Base-by-base conservation (phyloP, 1,140 invertebrate genomes). In the Ridgeia piscesae region DNA sequence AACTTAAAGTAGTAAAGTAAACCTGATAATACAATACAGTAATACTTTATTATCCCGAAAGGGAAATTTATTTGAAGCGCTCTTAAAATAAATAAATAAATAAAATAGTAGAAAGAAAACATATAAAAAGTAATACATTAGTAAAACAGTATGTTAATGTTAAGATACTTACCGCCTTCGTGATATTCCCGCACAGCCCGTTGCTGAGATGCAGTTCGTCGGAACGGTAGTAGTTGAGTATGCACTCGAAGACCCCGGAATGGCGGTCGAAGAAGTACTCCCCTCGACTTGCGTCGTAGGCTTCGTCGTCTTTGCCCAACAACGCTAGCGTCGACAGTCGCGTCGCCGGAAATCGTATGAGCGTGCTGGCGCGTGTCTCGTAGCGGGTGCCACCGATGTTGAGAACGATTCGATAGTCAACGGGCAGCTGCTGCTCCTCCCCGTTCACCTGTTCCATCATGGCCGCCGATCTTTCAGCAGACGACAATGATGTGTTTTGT, bases 161-260 rank as follows among this genome's bases (percentile, higher is more conserved):
- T 31, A 77, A 21, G 58, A 77, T 33, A 90, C 1, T 90, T 42
- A 90, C 96, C 35, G 96, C 94, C 92, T 95, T 96, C 33, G 96
- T 96, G 34, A 96, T 95, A 21, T 96, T 95, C 14, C 95, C 95
- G 92, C 96, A 96, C 34, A 96, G 94, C 93, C 96, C 95, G 77
- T 95, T 93, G 1, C 96, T 96, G 88, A 96, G 96, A 93, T 96
- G 96, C 21, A 96, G 94, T 92, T 96, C 96, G 35, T 96, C 96
- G 33, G 92, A 92, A 31, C 91, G 91, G 31, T 92, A 92, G 58
- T 91, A 92, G 35, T 92, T 91, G 34, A 92, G 90, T 21, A 92
- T 88, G 89, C 89, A 77, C 33, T 34, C 34, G 58, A 92, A 92
- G 35, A 50, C 42, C 0, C 31, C 58, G 11, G 48, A 34, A 35